Base-by-base conservation (phyloP, 2,797 vertebrate species). In the Pterois miles region DNA sequence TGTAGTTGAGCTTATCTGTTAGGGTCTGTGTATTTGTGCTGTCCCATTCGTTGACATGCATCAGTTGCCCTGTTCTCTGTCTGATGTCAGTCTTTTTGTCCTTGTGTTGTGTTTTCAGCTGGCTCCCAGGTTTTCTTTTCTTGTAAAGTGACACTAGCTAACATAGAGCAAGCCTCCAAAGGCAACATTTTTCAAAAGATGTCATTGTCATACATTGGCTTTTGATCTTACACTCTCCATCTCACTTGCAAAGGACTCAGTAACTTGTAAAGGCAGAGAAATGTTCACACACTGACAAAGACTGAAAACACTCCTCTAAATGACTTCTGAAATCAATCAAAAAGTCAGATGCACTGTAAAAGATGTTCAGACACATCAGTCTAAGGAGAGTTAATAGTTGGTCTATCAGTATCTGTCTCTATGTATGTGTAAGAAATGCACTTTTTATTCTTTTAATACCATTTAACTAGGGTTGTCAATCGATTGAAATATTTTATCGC, bases 71-170 rank as follows among this genome's bases (percentile, higher is more conserved):
- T 64, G n/a, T 53, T 60, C 64, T 81, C 43, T 68, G 57, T 85
- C 71, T 72, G 65, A 63, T 83, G 59, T 84, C 74, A 65, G 43
- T 43, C 59, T 80, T 76, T 80, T 80, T 73, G 46, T 72, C 63
- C 52, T 57, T 29, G 36, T 67, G 59, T 84, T 64, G 63, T 81
- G 73, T 74, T 82, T 81, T 73, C 57, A 76, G 34, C 25, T 60
- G 48, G 53, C 76, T 89, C 48, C 59, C 48, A 71, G 62, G 64
- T 77, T 88, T 80, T 64, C 40, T 68, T 43, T 54, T 75, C 53
- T 77, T 71, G 80, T 87, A 84, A 90, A 82, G 79, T 82, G 83
- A 87, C 86, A 88, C 79, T 65, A 68, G 69, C 68, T 85, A 86
- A 85, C 82, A 84, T 74, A 74, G 74, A 80, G 31, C 52, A 74